Base-by-base conservation (phyloP, 2,797 vertebrate species). In the Falco rusticolus region DNA sequence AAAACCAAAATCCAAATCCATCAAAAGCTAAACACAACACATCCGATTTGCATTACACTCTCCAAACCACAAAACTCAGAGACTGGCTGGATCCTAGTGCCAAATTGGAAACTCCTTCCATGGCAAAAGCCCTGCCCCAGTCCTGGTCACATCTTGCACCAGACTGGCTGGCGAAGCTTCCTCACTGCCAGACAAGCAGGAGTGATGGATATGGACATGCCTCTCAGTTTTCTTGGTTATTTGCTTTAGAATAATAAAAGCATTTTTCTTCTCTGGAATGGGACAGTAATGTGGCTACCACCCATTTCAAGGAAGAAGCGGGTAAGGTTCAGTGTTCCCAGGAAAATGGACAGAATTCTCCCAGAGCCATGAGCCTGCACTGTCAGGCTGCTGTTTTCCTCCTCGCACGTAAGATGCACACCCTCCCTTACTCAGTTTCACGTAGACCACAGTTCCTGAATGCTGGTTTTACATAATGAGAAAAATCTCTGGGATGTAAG, bases 11-110 rank as follows among this genome's bases (percentile, higher is more conserved):
- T 17, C 2, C 21, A 88, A 93, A 93, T 91, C 84, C 41, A 76
- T 90, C 59, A 84, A 93, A 92, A 84, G 17, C 84, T 76, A 90
- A 91, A 90, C 45, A 84, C 29, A 66, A 71, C 45, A 76, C 45
- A 89, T 43, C 28, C 59, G 43, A 70, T 78, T 64, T 71, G 11
- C 26, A 50, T 92, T 68, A n/a, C 37, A 51, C 6, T 65, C 39
- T 39, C 57, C 70, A 92, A 78, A 26, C 6, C 47, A 79, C 37
- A 76, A 75, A 89, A 71, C 18, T 88, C 26, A 45, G 51, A 51
- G 14, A 41, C n/a, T 72, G 29, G 11, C 57, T 53, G 18, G 13
- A 86, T 72, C 10, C 8, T 3, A 88, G 16, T 6, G 19, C 20
- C 13, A 80, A 87, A 87, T 0, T 39, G 48, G 43, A 90, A 84